Conservation (phyloP, 2,113 vertebrate genomes). For the Megaleporinus macrocephalus region DNA sequence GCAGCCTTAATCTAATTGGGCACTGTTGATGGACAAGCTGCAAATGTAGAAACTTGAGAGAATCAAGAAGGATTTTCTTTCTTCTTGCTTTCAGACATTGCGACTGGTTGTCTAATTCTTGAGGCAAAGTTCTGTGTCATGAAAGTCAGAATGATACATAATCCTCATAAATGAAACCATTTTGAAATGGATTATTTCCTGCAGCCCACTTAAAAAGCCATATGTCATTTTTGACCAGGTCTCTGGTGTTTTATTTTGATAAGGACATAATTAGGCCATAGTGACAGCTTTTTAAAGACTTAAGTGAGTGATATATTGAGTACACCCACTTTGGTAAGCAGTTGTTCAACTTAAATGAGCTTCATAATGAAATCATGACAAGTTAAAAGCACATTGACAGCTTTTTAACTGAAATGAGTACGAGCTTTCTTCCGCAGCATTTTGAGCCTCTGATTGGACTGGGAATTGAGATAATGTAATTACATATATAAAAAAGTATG, state of each 20-base stretch:
- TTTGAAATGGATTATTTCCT: slow-evolving; percentile 31
- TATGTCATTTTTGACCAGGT: slow-evolving; percentile 30
- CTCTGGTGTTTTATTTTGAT: slow-evolving; percentile 38
- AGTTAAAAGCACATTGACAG: slow-evolving; percentile 28
- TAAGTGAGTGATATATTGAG: slow-evolving; percentile 28
- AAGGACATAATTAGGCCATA: slow-evolving; percentile 16
- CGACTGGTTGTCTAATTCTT: slow-evolving; percentile 39
- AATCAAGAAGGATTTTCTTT: slow-evolving; percentile 41
- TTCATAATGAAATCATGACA: slow-evolving; percentile 39
- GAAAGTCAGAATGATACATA: slow-evolving; percentile 33
- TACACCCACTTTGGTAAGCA: slow-evolving; percentile 10
- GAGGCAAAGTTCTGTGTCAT: slow-evolving; percentile 25
- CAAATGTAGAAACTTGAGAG: slow-evolving; percentile 75
- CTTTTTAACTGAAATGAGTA: slow-evolving; percentile 4
- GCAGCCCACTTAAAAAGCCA: slow-evolving; percentile 23
- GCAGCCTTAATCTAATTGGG: slow-evolving; percentile 82
- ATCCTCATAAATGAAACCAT: slow-evolving; percentile 38
- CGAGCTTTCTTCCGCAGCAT: background rate
- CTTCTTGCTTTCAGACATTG: slow-evolving; percentile 24
- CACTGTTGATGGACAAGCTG: slow-evolving; percentile 85
- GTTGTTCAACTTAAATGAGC: slow-evolving; percentile 1
- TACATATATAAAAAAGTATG: background rate
- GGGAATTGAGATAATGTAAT: background rate
- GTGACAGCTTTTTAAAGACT: slow-evolving; percentile 41
- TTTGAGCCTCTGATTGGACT: background rate